phyloP scores from a whole-genome alignment of 92 coral and sea anemone genomes.

The Palythoa grandiflora region DNA sequence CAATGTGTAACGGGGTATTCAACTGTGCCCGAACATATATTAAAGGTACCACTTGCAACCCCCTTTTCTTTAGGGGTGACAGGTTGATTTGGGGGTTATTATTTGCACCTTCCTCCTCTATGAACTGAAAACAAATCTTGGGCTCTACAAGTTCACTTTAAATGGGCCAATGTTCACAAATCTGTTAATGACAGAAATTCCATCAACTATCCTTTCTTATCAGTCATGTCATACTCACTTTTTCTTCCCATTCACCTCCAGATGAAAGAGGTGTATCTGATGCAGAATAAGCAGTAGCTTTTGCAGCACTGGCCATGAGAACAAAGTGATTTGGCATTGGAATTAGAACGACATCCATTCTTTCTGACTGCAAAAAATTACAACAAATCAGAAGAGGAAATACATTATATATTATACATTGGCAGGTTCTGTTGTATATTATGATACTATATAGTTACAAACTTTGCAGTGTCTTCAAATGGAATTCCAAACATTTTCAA shows the following conservation, averaged over 20 bases:
- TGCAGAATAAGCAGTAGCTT: neutral
- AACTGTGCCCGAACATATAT: too few relatives aligned
- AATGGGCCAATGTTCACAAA: too few relatives aligned
- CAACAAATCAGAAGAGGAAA: neutral
- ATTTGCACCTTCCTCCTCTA: too few relatives aligned
- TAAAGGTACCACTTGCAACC: too few relatives aligned
- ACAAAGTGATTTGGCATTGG: slow-evolving; percentile 33
- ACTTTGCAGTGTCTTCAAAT: neutral
- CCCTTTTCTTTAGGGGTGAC: too few relatives aligned
- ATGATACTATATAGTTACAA: neutral
- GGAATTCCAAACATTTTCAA: too few relatives aligned
- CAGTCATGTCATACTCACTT: slow-evolving; percentile 4
- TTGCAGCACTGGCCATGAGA: slow-evolving; percentile 29
- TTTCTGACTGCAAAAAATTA: slow-evolving; percentile 6
- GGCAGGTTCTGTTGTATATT: neutral
- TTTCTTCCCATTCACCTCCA: neutral
- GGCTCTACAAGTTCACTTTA: too few relatives aligned
- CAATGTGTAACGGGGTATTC: too few relatives aligned
- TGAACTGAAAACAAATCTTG: too few relatives aligned
- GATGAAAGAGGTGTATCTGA: neutral
- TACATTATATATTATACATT: neutral
- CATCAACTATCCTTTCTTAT: neutral
- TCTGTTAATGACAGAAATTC: too few relatives aligned
- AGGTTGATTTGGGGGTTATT: too few relatives aligned
- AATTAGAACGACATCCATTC: slow-evolving; percentile 25